These are phyloP conservation scores for Chiridota heheva DNA, from an alignment of 35 echinoderm and acorn worm genomes.

Conservation along the genomic window DNA sequence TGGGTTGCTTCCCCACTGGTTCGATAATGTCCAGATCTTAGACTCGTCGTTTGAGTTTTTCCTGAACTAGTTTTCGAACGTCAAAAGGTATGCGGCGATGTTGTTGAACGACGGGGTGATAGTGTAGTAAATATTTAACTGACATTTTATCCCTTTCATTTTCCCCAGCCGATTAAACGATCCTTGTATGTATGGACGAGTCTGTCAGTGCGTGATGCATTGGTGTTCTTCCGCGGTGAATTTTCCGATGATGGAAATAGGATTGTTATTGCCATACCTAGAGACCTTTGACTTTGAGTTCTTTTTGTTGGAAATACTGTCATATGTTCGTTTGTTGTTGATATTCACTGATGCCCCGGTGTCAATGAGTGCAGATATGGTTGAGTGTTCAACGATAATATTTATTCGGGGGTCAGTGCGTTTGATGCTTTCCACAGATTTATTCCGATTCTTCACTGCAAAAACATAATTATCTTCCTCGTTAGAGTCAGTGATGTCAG, in stretches of 20 bases:
- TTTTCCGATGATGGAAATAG: conserved; percentile 55
- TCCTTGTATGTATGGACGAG: conserved; percentile 7
- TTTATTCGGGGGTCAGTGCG: not conserved
- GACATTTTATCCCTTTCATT: conserved; percentile 40
- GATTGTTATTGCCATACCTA: conserved; percentile 70
- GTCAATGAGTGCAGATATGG: too few relatives aligned
- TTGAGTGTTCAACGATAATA: not conserved
- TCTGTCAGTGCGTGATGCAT: not conserved
- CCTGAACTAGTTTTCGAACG: conserved; percentile 44
- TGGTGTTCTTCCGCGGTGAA: conserved; percentile 18
- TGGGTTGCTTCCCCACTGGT: conserved; percentile 53
- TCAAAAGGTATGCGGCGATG: conserved; percentile 74
- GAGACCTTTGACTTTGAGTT: conserved; percentile 35
- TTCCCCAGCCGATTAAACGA: conserved; percentile 70
- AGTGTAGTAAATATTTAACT: conserved; percentile 57
- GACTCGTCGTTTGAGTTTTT: conserved; percentile 54
- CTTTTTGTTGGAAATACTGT: not conserved
- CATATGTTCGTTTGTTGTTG: conserved; percentile 17
- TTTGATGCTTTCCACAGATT: not conserved
- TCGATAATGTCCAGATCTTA: conserved; percentile 76
- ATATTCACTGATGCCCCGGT: conserved; percentile 69
- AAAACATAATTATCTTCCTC: not conserved
- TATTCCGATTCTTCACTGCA: not conserved
- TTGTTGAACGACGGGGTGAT: conserved; percentile 57
- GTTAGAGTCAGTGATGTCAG: not conserved